Percentiles rank a stretch among this genome's conserved stretches.
Conservation (phyloP, 2,888 invertebrate genomes). For the Oxycera nigricornis region DNA sequence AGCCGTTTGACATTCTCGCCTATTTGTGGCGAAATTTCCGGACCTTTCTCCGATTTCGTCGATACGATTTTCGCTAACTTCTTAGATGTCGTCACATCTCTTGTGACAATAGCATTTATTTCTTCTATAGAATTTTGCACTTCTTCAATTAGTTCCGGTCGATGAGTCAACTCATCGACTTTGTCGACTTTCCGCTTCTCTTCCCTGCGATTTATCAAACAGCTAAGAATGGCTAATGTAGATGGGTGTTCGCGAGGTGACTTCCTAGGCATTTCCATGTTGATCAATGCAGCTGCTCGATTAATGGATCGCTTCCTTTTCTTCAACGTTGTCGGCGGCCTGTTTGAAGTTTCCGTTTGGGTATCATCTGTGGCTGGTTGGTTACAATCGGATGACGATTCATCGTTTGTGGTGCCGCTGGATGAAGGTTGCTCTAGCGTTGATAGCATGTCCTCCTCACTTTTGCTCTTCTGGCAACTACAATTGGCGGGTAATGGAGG, state of each 20-base stretch:
- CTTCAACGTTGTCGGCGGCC: conserved; percentile 47
- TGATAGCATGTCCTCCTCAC: conserved; percentile 49
- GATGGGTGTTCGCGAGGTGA: conserved; percentile 89
- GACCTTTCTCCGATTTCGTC: conserved; percentile 21
- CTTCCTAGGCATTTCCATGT: conserved; percentile 69
- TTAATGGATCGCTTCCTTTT: conserved; percentile 27
- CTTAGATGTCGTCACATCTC: not conserved
- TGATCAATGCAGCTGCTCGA: conserved; percentile 50
- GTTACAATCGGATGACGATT: not conserved
- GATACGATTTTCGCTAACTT: not conserved
- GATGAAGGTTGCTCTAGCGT: conserved; percentile 52
- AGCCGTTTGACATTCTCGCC: conserved; percentile 60
- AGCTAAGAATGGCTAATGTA: conserved; percentile 81
- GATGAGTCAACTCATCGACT: not conserved
- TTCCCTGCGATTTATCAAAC: conserved; percentile 66
- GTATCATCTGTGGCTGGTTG: not conserved
- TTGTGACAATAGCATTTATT: conserved; percentile 49
- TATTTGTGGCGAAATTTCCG: conserved; percentile 57
- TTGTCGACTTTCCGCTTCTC: conserved; percentile 47
- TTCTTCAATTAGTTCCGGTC: conserved; percentile 31
- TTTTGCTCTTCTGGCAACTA: conserved; percentile 32
- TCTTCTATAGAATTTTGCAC: conserved; percentile 47
- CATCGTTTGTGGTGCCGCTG: conserved; percentile 41
- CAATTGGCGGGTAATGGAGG: conserved; percentile 67
- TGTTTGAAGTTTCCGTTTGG: not conserved